Conservation (phyloP, 2,113 vertebrate species). For the Gnathonemus longibarbis region DNA sequence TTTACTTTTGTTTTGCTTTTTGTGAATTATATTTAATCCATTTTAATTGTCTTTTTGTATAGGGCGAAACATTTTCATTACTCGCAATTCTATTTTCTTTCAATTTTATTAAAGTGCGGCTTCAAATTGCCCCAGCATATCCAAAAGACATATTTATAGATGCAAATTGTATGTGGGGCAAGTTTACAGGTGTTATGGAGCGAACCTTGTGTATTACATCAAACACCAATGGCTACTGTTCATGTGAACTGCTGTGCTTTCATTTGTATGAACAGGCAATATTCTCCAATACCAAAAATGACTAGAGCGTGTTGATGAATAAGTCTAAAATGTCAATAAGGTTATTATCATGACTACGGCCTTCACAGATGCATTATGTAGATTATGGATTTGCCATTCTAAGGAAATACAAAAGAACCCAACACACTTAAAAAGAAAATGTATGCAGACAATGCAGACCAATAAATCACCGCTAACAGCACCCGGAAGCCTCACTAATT, state of each 20-base stretch:
- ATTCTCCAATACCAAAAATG: neutral
- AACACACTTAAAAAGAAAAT: constrained; percentile 1
- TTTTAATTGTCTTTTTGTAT: neutral
- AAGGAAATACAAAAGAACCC: neutral
- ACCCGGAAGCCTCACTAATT: constrained; percentile 10
- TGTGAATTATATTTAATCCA: neutral
- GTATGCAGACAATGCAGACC: neutral
- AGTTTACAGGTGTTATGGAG: neutral
- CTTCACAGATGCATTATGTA: neutral
- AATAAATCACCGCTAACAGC: constrained; percentile 5
- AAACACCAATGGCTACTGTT: neutral
- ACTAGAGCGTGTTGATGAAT: neutral
- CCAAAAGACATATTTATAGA: neutral
- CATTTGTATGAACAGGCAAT: neutral
- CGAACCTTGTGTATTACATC: neutral
- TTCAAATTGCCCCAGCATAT: neutral
- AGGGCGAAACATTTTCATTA: neutral
- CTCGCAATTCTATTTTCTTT: neutral
- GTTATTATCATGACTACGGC: neutral
- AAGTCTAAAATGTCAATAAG: neutral
- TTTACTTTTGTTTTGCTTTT: neutral
- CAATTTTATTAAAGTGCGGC: neutral
- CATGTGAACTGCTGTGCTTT: neutral
- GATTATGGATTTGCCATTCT: neutral
- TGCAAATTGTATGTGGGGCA: neutral